Conservation (phyloP, 1,140 invertebrate species). For the Pseudomyrmex gracilis region DNA sequence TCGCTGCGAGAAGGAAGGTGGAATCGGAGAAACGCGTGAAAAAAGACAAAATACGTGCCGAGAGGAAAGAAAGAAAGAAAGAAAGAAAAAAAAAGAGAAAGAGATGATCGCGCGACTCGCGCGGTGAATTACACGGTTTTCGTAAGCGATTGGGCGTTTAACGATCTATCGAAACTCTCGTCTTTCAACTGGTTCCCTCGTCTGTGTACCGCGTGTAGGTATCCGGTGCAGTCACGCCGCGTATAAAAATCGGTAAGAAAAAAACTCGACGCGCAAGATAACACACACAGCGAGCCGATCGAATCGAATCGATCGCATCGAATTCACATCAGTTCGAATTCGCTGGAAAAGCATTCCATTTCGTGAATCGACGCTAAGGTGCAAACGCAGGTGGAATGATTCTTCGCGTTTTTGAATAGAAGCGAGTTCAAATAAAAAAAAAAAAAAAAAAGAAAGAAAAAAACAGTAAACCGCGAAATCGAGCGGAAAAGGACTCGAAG, state of each 20-base stretch:
- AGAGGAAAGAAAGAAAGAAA: neutral
- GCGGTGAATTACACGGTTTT: slow-evolving; percentile 67
- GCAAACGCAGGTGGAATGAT: slow-evolving; percentile 39
- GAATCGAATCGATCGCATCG: slow-evolving; percentile 20
- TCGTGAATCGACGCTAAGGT: too few species aligned
- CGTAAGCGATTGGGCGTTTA: slow-evolving; percentile 64
- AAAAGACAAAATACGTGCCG: slow-evolving; percentile 9
- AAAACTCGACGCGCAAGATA: slow-evolving; percentile 21
- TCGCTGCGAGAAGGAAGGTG: slow-evolving; percentile 33
- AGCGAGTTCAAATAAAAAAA: neutral
- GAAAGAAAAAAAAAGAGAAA: slow-evolving; percentile 41
- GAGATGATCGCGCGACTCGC: slow-evolving; percentile 4
- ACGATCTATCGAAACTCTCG: slow-evolving; percentile 56
- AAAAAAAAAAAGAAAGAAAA: too few species aligned
- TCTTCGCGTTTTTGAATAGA: neutral
- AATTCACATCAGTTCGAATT: slow-evolving; percentile 20
- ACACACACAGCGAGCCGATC: slow-evolving; percentile 44
- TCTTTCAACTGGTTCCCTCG: slow-evolving; percentile 9
- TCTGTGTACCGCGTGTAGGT: neutral
- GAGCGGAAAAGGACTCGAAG: neutral
- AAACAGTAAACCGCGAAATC: slow-evolving; percentile 34
- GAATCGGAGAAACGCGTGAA: slow-evolving; percentile 26
- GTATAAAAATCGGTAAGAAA: slow-evolving; percentile 5
- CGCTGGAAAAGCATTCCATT: slow-evolving; percentile 10
- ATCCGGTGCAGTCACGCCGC: slow-evolving; percentile 22